Conservation (phyloP, 2,113 vertebrate genomes). For the Burhinus oedicnemus region DNA sequence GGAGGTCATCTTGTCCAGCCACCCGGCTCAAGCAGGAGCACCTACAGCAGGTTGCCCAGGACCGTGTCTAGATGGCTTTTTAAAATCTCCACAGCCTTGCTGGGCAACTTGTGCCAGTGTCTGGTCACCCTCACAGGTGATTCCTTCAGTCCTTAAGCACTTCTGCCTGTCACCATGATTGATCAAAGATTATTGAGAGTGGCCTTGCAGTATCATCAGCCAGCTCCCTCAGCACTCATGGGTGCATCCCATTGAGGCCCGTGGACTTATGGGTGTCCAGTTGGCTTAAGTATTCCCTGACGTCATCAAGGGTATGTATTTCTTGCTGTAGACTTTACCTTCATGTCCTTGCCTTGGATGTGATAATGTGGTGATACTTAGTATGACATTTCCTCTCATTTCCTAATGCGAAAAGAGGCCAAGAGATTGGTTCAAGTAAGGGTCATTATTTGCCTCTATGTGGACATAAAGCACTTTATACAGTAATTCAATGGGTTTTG, state of each 20-base stretch:
- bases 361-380: background rate
- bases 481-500: background rate
- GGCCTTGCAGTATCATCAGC: background rate
- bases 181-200: background rate
- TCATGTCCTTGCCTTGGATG: background rate
- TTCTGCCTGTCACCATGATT: background rate
- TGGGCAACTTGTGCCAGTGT: background rate
- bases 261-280: rapidly evolving
- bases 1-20: background rate
- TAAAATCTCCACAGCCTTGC: background rate
- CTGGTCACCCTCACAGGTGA: background rate
- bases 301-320: background rate
- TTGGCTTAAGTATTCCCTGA: background rate
- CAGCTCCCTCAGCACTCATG: background rate
- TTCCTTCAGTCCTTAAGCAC: background rate
- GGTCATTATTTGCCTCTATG: background rate
- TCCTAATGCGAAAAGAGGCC: background rate
- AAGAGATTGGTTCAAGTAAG: background rate
- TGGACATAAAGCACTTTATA: background rate
- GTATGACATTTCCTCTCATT: background rate
- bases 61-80: background rate
- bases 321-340: background rate
- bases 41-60: background rate
- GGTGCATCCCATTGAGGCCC: background rate
- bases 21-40: background rate